Evolutionary conservation across 2,113 vertebrate species (phyloP).

Genomic region (Columba livia): DNA sequence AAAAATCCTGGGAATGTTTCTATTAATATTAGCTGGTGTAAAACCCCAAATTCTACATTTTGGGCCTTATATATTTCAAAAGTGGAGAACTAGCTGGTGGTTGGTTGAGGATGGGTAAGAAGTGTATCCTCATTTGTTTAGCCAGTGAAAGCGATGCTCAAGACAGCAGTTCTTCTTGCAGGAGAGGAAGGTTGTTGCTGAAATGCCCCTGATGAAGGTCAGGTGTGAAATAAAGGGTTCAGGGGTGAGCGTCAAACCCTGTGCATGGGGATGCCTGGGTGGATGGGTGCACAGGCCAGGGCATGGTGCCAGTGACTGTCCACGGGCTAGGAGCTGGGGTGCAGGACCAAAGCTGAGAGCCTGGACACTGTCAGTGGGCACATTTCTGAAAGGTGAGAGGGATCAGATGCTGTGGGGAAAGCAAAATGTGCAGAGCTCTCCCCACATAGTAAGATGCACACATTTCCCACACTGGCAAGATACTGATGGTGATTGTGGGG

Average conservation of each 20-base stretch:
- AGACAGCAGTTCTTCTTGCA: neutral
- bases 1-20: constrained; percentile 60
- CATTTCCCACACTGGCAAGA: neutral
- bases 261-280: fast-evolving
- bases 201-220: neutral
- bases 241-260: neutral
- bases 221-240: neutral
- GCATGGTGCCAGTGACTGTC: neutral
- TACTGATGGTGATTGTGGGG: neutral
- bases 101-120: neutral
- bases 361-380: fast-evolving
- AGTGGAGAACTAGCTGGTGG: neutral
- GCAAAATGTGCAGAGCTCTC: neutral
- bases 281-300: neutral
- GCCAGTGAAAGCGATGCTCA: neutral
- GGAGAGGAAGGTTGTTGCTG: neutral
- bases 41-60: constrained; percentile 44
- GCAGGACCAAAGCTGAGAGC: neutral
- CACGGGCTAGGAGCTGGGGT: neutral
- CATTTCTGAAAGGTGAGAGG: neutral
- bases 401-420: neutral
- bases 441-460: neutral
- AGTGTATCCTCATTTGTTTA: neutral
- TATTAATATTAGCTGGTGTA: constrained; percentile 60
- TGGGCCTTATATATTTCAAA: neutral